Base-by-base conservation (phyloP, 92 coral and sea anemone species). In the Metridium senile region DNA sequence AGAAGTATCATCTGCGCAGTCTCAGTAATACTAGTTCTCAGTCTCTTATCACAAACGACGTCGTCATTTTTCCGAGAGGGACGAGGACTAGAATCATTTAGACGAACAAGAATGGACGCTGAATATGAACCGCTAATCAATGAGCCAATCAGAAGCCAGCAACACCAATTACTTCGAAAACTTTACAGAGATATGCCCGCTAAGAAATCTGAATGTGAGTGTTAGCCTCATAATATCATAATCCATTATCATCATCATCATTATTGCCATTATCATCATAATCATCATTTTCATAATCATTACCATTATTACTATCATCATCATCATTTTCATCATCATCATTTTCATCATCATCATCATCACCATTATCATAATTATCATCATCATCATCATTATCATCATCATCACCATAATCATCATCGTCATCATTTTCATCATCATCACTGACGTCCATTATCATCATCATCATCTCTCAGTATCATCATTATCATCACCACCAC, bases 61-160 rank as follows among this genome's bases (percentile, higher is more conserved):
- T 23, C 26, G 33, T 57, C 78, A 33, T 73, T 73, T 73, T 73
- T 73, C 78, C 78, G 78, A 73, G 78, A 73, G 26, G 78, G 78
- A 58, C 78, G 78, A 57, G 58, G 66, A 27, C 53, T 73, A 57
- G 66, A 72, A 26, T 63, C 69, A 28, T 63, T 63, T 28, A 28
- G 45, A 63, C 69, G 69, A 63, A 23, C 69, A 28, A 63, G 39
- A 63, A 28, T 63, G 39, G 27, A 59, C 32, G 66, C 66, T 28
- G 69, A 63, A 26, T 63, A 63, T 63, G 69, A 63, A 63, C 69
- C 69, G n/a, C 20, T 63, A 0, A 63, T 28, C 2, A 28, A 59
- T 1, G 1, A 26, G 26, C 65, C 65, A 16, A 59, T 19, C 31
- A 11, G 9, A 26, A 26, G 31, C 1, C 19, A 63, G 6, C 69